Base-by-base conservation (phyloP, 2,113 vertebrate species). In the Ochotona princeps region DNA sequence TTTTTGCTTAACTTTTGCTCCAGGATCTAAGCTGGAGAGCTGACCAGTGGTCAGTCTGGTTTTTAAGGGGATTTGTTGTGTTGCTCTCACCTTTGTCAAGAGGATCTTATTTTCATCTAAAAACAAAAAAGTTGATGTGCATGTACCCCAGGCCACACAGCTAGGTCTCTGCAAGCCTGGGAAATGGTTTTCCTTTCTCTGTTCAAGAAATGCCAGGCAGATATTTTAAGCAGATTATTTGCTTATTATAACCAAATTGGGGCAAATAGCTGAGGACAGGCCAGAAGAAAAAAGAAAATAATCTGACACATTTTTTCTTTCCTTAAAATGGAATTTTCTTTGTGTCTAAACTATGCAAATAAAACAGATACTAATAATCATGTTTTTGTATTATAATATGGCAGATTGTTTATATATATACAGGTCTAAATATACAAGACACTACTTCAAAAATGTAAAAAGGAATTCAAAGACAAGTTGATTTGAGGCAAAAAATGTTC, bases 311-410 rank as follows among this genome's bases (percentile, higher is more conserved):
- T 32, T 28, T 87, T 82, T 86, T 13, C 49, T 95, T 95, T 81
- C 60, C 74, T 61, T 75, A 11, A 93, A 78, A 80, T 44, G 51
- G n/a, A 82, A 84, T 90, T 83, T 70, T 13, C 60, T 92, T 67
- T 54, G 93, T 96, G 25, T 85, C 78, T 93, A 94, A 92, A 84
- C 25, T 95, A 30, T 93, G 26, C 93, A 73, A 67, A 67, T 72
- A 54, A 81, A 81, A 69, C 30, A 49, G 44, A 67, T 8, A 47
- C 11, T 44, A 82, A 32, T 44, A 95, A 87, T 69, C 7, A 4
- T 72, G 20, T 61, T 49, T 61, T 7, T 70, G 25, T 28, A 63
- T 47, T 67, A 25, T 12, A 57, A 23, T 32, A 47, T 63, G 75
- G 67, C 75, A 47, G 66, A 35, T 1, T 32, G 20, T 51, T 18